Percentiles rank a stretch among this genome's conserved stretches.
Conservation (phyloP, 2,888 invertebrate species). For the Drosophila seclusa region DNA sequence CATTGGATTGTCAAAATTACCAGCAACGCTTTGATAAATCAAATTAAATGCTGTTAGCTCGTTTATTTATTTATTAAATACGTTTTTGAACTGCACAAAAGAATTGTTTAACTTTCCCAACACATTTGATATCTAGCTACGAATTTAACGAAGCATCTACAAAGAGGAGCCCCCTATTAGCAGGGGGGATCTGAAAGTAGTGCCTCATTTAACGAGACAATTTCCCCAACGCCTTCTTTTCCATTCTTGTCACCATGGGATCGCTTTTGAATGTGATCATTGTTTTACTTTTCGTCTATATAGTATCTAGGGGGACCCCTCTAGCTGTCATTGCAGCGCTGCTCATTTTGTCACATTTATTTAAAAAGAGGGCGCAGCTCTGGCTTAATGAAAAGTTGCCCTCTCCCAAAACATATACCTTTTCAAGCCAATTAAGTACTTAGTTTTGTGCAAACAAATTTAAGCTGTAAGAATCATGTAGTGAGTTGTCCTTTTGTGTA, state of each 20-base stretch:
- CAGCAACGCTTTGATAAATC: conserved; percentile 10
- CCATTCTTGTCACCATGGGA: conserved; percentile 21
- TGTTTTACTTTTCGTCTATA: not conserved
- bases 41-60: conserved; percentile 6
- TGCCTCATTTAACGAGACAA: conserved; percentile 26
- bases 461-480: not conserved
- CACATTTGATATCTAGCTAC: not conserved
- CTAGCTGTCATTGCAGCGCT: conserved; percentile 2
- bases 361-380: conserved; percentile 22
- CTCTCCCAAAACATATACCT: not conserved
- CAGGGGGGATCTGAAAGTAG: not conserved
- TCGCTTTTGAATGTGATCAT: conserved; percentile 13
- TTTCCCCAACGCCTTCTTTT: not conserved
- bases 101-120: not conserved
- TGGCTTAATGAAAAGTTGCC: not conserved
- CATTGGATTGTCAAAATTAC: conserved; percentile 13
- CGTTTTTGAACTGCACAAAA: not conserved
- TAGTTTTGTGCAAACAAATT: not conserved
- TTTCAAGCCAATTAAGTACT: not conserved
- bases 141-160: not conserved
- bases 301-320: not conserved
- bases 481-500: not conserved
- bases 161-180: not conserved
- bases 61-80: not conserved
- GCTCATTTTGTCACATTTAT: conserved; percentile 46